These are phyloP conservation scores for Megalurothrips usitatus DNA, from an alignment of 2,888 invertebrate species.

Conservation along the genomic window DNA sequence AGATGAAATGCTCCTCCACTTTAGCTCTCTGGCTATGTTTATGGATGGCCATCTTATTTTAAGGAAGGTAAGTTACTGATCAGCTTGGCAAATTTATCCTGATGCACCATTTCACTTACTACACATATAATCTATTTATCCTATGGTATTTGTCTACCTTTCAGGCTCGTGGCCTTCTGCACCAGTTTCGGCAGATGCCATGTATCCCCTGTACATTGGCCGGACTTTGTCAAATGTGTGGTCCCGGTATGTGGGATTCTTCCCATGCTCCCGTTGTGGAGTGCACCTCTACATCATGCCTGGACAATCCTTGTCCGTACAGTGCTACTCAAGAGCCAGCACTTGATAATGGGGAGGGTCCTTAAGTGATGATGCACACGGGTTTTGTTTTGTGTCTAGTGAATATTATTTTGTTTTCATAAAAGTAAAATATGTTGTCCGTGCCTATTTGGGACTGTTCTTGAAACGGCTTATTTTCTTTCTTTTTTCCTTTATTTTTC, in stretches of 20 bases:
- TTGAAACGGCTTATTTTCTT: too few species aligned
- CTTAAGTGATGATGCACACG: too few species aligned
- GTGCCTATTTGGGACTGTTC: too few species aligned
- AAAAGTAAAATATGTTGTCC: too few species aligned
- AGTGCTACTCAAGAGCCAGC: neutral
- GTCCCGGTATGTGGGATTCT: conserved; percentile 93
- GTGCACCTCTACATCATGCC: conserved; percentile 49
- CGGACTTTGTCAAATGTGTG: conserved; percentile 81
- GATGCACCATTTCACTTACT: too few species aligned
- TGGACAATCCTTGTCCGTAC: neutral
- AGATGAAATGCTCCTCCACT: conserved; percentile 92
- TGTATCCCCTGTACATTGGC: conserved; percentile 85
- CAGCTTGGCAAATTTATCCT: too few species aligned
- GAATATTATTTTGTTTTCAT: too few species aligned
- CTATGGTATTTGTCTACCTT: conserved; percentile 31
- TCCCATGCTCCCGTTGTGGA: conserved; percentile 82
- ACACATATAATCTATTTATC: too few species aligned
- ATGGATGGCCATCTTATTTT: conserved; percentile 91
- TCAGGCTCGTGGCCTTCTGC: conserved; percentile 78
- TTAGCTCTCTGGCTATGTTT: conserved; percentile 93
- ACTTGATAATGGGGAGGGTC: too few species aligned
- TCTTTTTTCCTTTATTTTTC: too few species aligned
- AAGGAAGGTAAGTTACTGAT: conserved; percentile 58
- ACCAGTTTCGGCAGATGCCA: conserved; percentile 83
- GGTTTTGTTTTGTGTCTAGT: too few species aligned